Evolutionary conservation across 1,140 invertebrate genomes (phyloP), one percentile per base, ranked within the genome.

Genomic region (Rhopalosiphum padi): DNA sequence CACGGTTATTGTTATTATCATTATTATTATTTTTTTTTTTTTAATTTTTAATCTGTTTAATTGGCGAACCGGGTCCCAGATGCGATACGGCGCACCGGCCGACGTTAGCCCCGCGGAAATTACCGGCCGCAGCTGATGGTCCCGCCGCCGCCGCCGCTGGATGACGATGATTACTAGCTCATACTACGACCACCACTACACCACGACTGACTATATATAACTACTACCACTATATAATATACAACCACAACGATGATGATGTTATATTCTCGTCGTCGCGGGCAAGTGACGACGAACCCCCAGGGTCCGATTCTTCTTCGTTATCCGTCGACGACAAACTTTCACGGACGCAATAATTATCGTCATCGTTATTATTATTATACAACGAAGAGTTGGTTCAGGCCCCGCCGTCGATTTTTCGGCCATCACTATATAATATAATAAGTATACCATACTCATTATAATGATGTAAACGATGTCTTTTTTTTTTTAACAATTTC

Each of bases 21-120:
- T 53, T 89, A 51, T 53, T 41, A 30, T 87, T 87, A 5, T 88
- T 21, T 91, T 91, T 91, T 77, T 92, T 93, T 91, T 82, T 91
- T 35, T 41, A 92, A 92, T 92, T 92, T 92, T 93, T 93, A 93
- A 93, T 93, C 91, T 35, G 77, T 93, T 93, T 93, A 93, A 93
- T 93, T 93, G 91, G 91, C 91, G 25, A 93, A 86, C 91, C 91
- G 77, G 82, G 91, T 41, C 91, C 77, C 91, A 93, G 91, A 86
- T 93, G 91, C 91, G 82, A 55, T 37, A n/a, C 77, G 48, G 48
- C 48, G 23, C 48, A 18, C 91, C n/a, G n/a, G 11, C 23, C 43
- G 46, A 43, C 68, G 91, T 93, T 41, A 41, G 82, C 46, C 91
- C 82, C 68, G 48, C 48, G 46, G 82, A 93, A 93, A 93, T 93